phyloP scores from a whole-genome alignment of 1,140 invertebrate species.

The Trichonephila clavipes region DNA sequence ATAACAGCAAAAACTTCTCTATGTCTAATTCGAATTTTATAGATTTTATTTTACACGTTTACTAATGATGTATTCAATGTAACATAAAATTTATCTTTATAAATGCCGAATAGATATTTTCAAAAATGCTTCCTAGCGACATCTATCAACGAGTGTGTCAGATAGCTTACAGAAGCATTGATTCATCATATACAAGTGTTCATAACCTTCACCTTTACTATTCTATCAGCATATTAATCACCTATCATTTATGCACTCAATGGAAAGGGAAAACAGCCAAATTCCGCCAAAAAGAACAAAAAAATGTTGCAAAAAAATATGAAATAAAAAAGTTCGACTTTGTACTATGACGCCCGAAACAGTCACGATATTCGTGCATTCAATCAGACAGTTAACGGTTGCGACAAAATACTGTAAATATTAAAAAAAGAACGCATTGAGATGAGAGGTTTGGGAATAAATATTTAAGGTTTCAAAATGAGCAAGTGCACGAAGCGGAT shows the following conservation, averaged over 20 bases:
- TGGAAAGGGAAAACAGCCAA: not conserved
- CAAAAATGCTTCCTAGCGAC: constrained; percentile 4
- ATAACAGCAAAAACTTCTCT: constrained; percentile 2
- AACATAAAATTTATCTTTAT: no score
- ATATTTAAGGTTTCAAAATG: constrained; percentile 74
- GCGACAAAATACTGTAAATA: constrained; percentile 52
- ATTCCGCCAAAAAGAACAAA: not conserved
- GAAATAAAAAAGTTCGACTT: not conserved
- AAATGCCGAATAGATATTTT: no score
- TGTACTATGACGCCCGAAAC: not conserved
- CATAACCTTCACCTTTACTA: constrained; percentile 15
- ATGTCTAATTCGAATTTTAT: constrained; percentile 58
- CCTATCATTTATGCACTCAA: constrained; percentile 43
- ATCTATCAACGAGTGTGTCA: constrained; percentile 19
- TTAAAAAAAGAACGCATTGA: constrained; percentile 12
- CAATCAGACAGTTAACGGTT: constrained; percentile 47
- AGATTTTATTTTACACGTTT: not conserved
- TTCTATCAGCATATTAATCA: constrained; percentile 64
- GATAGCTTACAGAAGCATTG: not conserved
- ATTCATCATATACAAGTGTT: not conserved
- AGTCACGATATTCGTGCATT: constrained; percentile 65
- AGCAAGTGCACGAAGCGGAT: constrained; percentile 49
- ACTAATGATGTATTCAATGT: not conserved
- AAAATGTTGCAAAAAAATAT: not conserved
- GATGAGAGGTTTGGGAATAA: constrained; percentile 74